Evolutionary conservation across 2,797 vertebrate species (phyloP).

Genomic region (Periparus ater): DNA sequence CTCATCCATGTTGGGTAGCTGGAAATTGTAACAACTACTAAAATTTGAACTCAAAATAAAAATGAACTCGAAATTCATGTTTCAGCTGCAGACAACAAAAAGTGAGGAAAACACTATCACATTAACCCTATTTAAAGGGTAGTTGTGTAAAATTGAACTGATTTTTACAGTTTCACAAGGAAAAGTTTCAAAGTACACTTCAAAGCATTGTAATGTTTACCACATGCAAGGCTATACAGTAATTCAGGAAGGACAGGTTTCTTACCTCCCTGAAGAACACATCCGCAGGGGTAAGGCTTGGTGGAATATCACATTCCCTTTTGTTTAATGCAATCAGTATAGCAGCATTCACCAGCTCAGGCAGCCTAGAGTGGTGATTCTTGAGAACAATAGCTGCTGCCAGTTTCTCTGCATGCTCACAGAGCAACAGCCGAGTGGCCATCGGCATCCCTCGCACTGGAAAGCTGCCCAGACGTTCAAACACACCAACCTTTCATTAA

Average conservation of each 20-base stretch:
- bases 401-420: conserved; percentile 93
- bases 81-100: background rate
- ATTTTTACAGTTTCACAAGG: background rate
- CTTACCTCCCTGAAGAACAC: conserved; percentile 95
- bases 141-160: background rate
- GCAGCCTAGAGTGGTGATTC: conserved; percentile 87
- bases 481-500: conserved; percentile 84
- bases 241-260: background rate
- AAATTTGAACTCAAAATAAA: no score
- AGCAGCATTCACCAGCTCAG: conserved; percentile 85
- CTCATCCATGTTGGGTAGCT: background rate
- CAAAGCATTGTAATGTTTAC: background rate
- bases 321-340: conserved; percentile 81
- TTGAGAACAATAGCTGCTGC: conserved; percentile 90
- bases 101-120: background rate
- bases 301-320: conserved; percentile 72
- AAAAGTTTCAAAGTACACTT: background rate
- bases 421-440: conserved; percentile 88
- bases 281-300: conserved; percentile 89
- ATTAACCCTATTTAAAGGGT: background rate
- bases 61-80: fast-evolving
- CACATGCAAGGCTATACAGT: fast-evolving
- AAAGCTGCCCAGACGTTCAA: conserved; percentile 81
- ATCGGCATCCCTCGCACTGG: conserved; percentile 77
- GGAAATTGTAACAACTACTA: background rate